Evolutionary conservation across 37 sponge, comb jelly and placozoan genomes (phyloP).

Genomic region (Lycopodina hypogea): DNA sequence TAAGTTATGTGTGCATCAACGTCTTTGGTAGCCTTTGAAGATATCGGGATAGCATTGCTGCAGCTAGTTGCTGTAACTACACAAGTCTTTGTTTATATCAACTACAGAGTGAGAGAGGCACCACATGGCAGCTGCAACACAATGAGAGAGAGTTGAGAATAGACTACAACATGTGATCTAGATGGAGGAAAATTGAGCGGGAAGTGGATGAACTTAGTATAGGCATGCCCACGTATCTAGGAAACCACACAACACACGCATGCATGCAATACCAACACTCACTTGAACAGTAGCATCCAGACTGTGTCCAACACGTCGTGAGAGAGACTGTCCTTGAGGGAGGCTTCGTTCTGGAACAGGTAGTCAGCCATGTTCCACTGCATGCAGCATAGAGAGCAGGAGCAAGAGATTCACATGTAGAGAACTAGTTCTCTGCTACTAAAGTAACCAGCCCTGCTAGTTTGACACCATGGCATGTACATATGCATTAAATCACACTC

Average conservation of each 20-base stretch:
- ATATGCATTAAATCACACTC: neutral
- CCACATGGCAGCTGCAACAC: too few species aligned
- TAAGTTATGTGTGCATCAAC: too few species aligned
- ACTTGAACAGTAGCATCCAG: slow-evolving; percentile 79
- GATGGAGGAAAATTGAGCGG: neutral
- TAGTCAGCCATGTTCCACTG: slow-evolving; percentile 96
- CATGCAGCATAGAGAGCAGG: neutral
- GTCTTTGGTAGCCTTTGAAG: too few species aligned
- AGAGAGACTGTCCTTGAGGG: slow-evolving; percentile 27
- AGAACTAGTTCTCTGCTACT: too few species aligned
- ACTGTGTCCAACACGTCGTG: slow-evolving; percentile 59
- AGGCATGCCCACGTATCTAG: neutral
- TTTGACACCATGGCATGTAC: neutral
- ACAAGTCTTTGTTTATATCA: too few species aligned
- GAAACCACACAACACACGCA: neutral
- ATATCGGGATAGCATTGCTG: too few species aligned
- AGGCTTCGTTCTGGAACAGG: slow-evolving; percentile 69
- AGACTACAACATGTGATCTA: neutral
- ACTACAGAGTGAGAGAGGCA: too few species aligned
- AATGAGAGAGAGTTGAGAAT: too few species aligned
- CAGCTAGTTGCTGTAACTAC: too few species aligned
- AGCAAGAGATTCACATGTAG: neutral
- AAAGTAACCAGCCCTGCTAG: neutral
- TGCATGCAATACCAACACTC: neutral
- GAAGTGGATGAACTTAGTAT: neutral